These are phyloP conservation scores for Macrobrachium nipponense DNA, from an alignment of 1,140 invertebrate genomes.

Conservation along the genomic window DNA sequence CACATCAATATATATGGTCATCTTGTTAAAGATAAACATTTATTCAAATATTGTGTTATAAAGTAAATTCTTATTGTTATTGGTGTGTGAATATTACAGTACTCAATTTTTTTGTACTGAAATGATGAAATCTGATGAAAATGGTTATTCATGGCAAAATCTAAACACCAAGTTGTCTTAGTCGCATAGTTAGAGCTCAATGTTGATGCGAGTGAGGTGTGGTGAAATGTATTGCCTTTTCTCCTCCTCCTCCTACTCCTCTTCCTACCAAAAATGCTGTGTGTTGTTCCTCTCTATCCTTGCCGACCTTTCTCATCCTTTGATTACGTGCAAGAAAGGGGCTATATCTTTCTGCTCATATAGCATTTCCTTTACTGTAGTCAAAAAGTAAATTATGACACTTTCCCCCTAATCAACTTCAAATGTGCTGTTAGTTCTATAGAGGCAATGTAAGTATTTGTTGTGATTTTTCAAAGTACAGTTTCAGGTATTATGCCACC, in stretches of 20 bases:
- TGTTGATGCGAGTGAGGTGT: conserved; percentile 37
- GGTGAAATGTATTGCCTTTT: conserved; percentile 34
- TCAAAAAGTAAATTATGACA: conserved; percentile 39
- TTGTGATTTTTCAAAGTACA: conserved; percentile 55
- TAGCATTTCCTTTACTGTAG: conserved; percentile 57
- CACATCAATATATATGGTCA: too few species aligned
- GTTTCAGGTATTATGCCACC: conserved; percentile 49
- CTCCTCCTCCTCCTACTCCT: conserved; percentile 25
- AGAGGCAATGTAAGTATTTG: conserved; percentile 48
- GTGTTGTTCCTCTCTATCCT: conserved; percentile 42
- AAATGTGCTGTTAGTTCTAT: conserved; percentile 52
- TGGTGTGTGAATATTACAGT: too few species aligned
- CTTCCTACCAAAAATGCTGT: conserved; percentile 37
- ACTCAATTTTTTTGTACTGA: too few species aligned
- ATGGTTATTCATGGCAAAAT: conserved; percentile 11
- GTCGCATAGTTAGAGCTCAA: conserved; percentile 7
- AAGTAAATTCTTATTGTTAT: too few species aligned
- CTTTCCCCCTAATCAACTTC: conserved; percentile 55
- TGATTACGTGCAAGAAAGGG: conserved; percentile 58
- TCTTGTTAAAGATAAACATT: too few species aligned
- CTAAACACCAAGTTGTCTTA: neutral
- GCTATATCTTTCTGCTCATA: conserved; percentile 54
- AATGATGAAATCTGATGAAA: too few species aligned
- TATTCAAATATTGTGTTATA: too few species aligned
- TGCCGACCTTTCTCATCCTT: conserved; percentile 45